Base-by-base conservation (phyloP, 2,797 vertebrate genomes). In the Orestias chungarensis region DNA sequence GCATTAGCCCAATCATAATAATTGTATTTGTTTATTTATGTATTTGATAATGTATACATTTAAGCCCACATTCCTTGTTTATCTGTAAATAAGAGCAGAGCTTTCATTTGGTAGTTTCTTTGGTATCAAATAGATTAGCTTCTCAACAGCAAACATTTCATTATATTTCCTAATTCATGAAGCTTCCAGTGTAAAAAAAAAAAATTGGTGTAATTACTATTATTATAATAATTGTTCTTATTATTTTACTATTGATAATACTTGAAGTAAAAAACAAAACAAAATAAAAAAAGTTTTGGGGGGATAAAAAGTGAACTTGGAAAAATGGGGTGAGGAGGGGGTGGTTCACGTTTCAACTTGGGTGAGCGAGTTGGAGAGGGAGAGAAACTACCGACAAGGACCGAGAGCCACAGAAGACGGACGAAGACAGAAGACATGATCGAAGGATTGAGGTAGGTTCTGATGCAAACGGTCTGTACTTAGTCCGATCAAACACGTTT, bases 391-490 rank as follows among this genome's bases (percentile, higher is more conserved):
- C 86, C 85, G 92, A 89, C 69, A 88, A 91, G 87, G 92, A 92
- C 88, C 82, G 90, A 91, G 93, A 92, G 86, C 88, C 74, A 88
- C 80, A 90, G 92, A 86, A 87, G 92, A 91, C 92, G 82, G 89
- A 90, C 66, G 83, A 69, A 91, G 88, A 82, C 87, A 90, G 76
- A 81, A 87, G 62, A 92, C 88, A 93, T 91, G 93, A 91, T 88
- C 94, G 88, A 17, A 76, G 83, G 90, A 91, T 90, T 80, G 94
- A 96, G 97, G 97, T 97, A 91, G 87, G 85, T 93, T 87, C 75
- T 33, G 61, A 66, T 64, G n/a, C 73, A 33, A 15, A n/a, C 62
- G 38, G 54, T 31, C 70, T 52, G 20, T 61, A 66, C 44, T 20
- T 23, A 23, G 52, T 33, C 31, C 46, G 11, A 25, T 11, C 20